Base-by-base conservation (phyloP, 2,113 vertebrate species). In the Tympanuchus pallidicinctus region DNA sequence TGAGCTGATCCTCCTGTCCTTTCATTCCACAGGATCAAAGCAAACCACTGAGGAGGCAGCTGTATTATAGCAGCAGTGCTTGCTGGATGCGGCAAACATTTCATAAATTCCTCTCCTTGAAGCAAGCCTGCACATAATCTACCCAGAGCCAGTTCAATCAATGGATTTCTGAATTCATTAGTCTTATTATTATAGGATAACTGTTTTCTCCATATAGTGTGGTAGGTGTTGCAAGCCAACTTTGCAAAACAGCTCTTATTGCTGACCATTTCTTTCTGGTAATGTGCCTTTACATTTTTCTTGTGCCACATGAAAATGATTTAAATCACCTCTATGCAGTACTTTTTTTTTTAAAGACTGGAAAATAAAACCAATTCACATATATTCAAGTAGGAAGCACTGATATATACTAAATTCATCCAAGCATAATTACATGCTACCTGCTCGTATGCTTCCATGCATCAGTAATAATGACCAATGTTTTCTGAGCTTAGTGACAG, bases 101-200 rank as follows among this genome's bases (percentile, higher is more conserved):
- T 98, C 97, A 98, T 97, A 97, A 98, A 98, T 98, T 98, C 97
- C 81, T 98, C 97, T 98, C 98, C 98, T 99, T 98, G 98, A 98
- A 99, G 98, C 98, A 98, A 99, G 98, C 98, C 98, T 99, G 98
- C 97, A 98, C 98, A 98, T 99, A 99, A 99, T 99, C 98, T 99
- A 98, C 97, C 97, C 98, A 98, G 98, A 98, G 98, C 98, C 98
- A 97, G 98, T 97, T 98, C 98, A 99, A 99, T 99, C 99, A 98
- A 99, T 99, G 98, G 98, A 98, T 98, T 98, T 98, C 98, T 98
- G 98, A 99, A 99, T 99, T 99, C 98, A 99, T 99, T 98, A 99
- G 98, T 97, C 98, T 98, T 98, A 98, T 99, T 98, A 98, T 98
- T 98, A 97, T 92, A 96, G 96, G 93, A 94, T 86, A 97, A 97